A percentile compares a stretch with the other conserved stretches of the same genome.
Evolutionary conservation across 2,113 vertebrate species (phyloP).

Genomic region (Sterrhoptilus dennistouni): DNA sequence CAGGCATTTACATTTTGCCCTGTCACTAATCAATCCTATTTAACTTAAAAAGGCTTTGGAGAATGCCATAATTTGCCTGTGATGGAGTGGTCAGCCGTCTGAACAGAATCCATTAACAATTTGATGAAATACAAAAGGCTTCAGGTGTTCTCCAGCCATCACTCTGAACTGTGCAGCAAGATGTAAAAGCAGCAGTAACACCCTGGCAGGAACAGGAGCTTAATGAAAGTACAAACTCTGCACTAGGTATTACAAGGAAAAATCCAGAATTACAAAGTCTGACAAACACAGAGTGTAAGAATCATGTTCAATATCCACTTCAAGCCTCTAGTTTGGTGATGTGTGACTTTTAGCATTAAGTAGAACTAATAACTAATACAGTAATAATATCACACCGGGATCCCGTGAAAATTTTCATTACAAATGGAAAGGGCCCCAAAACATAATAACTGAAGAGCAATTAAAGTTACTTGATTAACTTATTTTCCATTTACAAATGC

Average conservation of each 20-base stretch:
- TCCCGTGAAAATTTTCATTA: neutral
- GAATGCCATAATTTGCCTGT: neutral
- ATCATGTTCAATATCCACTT: neutral
- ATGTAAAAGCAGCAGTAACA: neutral
- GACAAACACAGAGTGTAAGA: neutral
- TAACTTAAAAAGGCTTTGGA: neutral
- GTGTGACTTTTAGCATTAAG: neutral
- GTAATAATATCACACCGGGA: neutral
- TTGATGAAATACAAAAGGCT: slow-evolving; percentile 15
- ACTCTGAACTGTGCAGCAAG: neutral
- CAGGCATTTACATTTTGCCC: neutral
- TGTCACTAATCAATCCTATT: slow-evolving; percentile 17
- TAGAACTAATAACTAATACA: neutral
- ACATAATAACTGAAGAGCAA: neutral
- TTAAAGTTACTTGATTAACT: neutral
- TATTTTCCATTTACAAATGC: neutral
- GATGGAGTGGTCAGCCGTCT: neutral
- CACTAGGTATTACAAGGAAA: neutral
- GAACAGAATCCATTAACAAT: slow-evolving; percentile 19
- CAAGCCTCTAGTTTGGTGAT: neutral
- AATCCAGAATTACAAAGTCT: neutral
- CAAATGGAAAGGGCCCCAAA: neutral
- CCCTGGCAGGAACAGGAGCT: neutral
- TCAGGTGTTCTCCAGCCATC: slow-evolving; percentile 2
- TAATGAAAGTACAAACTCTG: neutral